Percentiles rank a stretch among this genome's conserved stretches.
These are phyloP conservation scores for Drepana arcuata DNA, from an alignment of 1,140 invertebrate genomes.

Conservation along the genomic window DNA sequence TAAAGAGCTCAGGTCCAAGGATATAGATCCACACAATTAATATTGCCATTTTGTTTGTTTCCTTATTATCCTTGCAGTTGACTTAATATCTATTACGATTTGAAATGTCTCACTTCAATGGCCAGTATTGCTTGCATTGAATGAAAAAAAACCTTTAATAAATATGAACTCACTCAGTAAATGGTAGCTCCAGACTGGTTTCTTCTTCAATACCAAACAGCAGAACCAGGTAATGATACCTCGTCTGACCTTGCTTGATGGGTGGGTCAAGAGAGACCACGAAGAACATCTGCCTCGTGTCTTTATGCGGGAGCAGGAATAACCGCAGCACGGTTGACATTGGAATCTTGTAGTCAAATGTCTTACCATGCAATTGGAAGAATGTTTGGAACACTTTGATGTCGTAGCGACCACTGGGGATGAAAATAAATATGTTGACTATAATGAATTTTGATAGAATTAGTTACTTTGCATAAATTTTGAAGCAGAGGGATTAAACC, in stretches of 20 bases:
- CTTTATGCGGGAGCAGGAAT: constrained; percentile 97
- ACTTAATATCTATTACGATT: too few relatives aligned
- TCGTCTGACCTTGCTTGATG: constrained; percentile 99
- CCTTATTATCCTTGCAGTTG: too few relatives aligned
- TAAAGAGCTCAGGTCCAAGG: too few relatives aligned
- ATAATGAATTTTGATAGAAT: too few relatives aligned
- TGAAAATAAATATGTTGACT: constrained; percentile 6
- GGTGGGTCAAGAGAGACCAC: constrained; percentile 99
- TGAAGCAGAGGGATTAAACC: too few relatives aligned
- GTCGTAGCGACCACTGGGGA: constrained; percentile 96
- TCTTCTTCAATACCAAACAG: constrained; percentile 97
- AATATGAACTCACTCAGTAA: constrained; percentile 90
- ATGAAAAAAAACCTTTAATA: too few relatives aligned
- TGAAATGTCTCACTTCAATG: too few relatives aligned
- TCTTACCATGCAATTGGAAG: constrained; percentile 99
- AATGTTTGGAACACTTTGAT: constrained; percentile 98
- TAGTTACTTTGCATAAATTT: too few relatives aligned
- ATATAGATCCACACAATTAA: too few relatives aligned
- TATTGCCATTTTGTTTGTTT: too few relatives aligned
- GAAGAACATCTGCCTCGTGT: constrained; percentile 98
- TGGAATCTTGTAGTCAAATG: constrained; percentile 99
- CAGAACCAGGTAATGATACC: constrained; percentile 95
- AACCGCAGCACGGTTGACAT: constrained; percentile 95
- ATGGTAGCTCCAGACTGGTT: constrained; percentile 91
- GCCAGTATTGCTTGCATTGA: too few relatives aligned